These are phyloP conservation scores for Smittia sp. DNA, from an alignment of 2,888 invertebrate species.

Conservation along the genomic window DNA sequence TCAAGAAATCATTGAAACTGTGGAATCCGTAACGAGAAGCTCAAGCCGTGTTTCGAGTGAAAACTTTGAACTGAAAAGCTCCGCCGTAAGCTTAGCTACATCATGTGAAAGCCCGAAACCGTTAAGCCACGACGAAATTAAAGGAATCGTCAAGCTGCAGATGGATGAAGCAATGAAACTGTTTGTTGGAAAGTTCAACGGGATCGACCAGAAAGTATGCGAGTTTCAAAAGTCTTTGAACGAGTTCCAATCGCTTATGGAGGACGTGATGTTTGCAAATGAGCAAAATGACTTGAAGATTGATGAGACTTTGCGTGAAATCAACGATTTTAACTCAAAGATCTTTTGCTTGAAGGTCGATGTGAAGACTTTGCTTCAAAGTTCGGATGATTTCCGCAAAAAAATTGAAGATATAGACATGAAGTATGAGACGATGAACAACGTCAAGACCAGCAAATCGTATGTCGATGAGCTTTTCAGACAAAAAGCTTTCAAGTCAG, in stretches of 20 bases:
- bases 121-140: not conserved
- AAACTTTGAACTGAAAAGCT: no score
- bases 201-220: not conserved
- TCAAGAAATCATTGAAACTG: no score
- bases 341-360: not conserved
- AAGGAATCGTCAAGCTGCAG: not conserved
- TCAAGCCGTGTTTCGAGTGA: not conserved
- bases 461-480: not conserved
- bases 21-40: not conserved
- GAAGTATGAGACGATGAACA: not conserved
- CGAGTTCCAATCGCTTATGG: not conserved
- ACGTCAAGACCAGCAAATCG: not conserved
- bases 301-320: not conserved
- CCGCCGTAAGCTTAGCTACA: no score
- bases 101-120: no score
- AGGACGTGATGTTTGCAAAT: not conserved
- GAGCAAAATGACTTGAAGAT: conserved; percentile 19
- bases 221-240: not conserved
- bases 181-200: not conserved
- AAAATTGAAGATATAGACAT: not conserved
- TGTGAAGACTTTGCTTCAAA: not conserved
- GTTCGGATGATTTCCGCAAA: not conserved
- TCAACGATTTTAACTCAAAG: conserved; percentile 2
- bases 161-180: not conserved
- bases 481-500: not conserved